phyloP scores from a whole-genome alignment of 2,797 vertebrate species.

The Podarcis lilfordi region DNA sequence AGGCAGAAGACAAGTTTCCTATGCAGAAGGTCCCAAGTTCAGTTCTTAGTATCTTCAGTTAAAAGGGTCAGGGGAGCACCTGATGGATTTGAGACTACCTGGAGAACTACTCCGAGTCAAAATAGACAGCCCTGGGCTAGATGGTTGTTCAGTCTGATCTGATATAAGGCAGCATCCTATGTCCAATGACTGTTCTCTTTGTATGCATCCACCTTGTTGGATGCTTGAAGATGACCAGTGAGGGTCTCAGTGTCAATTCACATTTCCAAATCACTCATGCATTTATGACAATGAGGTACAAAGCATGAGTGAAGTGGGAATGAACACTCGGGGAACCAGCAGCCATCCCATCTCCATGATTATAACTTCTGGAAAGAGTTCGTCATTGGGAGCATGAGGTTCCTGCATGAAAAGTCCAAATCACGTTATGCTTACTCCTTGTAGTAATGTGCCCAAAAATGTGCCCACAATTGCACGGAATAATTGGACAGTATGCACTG shows the following conservation, averaged over 20 bases:
- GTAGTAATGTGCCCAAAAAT: no score
- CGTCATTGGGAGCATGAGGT: no score
- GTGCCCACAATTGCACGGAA: no score
- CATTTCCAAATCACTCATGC: not conserved
- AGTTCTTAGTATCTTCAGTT: no score
- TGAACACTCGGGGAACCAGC: no score
- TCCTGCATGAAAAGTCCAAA: no score
- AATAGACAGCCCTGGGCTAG: not conserved
- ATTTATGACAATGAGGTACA: not conserved
- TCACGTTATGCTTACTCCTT: no score
- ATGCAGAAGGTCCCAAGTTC: no score
- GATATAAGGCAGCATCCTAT: not conserved
- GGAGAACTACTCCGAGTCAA: not conserved
- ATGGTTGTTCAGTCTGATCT: not conserved
- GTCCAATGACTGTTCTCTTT: not conserved
- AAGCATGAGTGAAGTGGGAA: not conserved
- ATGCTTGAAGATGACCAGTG: not conserved
- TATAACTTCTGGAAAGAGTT: no score
- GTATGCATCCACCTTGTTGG: not conserved
- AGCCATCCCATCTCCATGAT: no score
- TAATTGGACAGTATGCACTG: no score
- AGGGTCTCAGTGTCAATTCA: not conserved
- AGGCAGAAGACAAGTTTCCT: not conserved
- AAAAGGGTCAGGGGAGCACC: no score
- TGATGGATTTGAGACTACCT: not conserved